Conservation (phyloP, 2,888 invertebrate species). For the Chrysolina oricalcia region DNA sequence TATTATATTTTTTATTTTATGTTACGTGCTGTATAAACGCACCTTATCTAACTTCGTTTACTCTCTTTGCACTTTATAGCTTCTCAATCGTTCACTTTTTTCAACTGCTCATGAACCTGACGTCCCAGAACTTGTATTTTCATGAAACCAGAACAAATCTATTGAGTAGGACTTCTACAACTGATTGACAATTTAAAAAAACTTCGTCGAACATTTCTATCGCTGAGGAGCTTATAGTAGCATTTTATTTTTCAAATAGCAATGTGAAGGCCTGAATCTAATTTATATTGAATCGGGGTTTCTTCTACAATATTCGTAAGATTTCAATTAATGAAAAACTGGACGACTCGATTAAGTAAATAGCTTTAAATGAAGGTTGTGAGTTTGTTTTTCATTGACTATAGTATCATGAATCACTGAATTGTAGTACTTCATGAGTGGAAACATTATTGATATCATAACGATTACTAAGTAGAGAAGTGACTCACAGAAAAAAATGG, state of each 20-base stretch:
- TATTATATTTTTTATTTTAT: too few species aligned
- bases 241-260: background rate
- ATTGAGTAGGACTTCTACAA: too few species aligned
- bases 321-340: constrained; percentile 20
- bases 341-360: constrained; percentile 18
- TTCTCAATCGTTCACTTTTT: too few species aligned
- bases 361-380: background rate
- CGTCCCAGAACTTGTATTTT: too few species aligned
- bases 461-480: background rate
- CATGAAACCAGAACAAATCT: too few species aligned
- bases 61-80: too few species aligned
- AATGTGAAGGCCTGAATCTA: constrained; percentile 2
- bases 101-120: too few species aligned
- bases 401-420: background rate
- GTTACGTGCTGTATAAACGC: too few species aligned
- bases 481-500: background rate
- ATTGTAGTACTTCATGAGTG: background rate
- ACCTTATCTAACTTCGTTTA: too few species aligned
- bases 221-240: background rate
- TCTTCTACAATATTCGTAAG: background rate
- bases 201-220: background rate
- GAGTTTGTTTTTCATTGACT: constrained; percentile 23
- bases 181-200: too few species aligned
- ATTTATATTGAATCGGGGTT: constrained; percentile 6
- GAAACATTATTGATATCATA: background rate